Conservation (phyloP, 2,797 vertebrate species). For the Sylvilagus floridanus region DNA sequence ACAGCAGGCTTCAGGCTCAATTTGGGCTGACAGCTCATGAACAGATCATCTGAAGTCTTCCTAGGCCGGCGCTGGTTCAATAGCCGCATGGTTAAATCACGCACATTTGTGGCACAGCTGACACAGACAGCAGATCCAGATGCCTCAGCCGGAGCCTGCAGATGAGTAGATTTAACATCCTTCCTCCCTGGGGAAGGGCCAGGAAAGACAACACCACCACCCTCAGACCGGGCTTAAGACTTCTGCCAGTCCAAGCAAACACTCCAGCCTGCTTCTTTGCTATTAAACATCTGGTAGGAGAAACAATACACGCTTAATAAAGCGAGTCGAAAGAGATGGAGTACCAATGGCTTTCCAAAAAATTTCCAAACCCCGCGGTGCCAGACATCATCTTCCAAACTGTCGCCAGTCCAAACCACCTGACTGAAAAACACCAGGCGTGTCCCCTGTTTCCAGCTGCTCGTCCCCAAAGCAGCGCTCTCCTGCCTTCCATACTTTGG, state of each 20-base stretch:
- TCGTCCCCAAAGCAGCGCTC: not conserved
- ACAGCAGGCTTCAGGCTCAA: conserved; percentile 80
- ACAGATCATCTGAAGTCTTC: conserved; percentile 82
- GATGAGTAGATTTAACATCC: conserved; percentile 57
- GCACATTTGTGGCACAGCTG: conserved; percentile 71
- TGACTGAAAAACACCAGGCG: not conserved
- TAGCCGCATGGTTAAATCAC: conserved; percentile 75
- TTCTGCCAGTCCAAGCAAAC: conserved; percentile 19
- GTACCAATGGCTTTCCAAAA: conserved; percentile 9
- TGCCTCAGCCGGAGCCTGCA: conserved; percentile 54
- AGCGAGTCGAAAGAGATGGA: not conserved
- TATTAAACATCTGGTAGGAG: not conserved
- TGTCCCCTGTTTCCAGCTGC: conserved; percentile 4
- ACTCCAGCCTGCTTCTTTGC: conserved; percentile 11
- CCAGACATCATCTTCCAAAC: not conserved
- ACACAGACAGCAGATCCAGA: conserved; percentile 68
- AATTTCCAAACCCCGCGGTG: conserved; percentile 28
- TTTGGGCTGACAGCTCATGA: conserved; percentile 84
- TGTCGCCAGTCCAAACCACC: conserved; percentile 48
- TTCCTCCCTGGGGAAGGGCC: not conserved
- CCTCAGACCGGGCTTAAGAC: conserved; percentile 40
- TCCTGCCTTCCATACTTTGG: not conserved
- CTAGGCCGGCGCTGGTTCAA: conserved; percentile 76
- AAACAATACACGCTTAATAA: not conserved
- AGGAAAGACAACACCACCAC: conserved; percentile 52